Conservation (phyloP, 2,797 vertebrate species). For the Onychomys arenicola region DNA sequence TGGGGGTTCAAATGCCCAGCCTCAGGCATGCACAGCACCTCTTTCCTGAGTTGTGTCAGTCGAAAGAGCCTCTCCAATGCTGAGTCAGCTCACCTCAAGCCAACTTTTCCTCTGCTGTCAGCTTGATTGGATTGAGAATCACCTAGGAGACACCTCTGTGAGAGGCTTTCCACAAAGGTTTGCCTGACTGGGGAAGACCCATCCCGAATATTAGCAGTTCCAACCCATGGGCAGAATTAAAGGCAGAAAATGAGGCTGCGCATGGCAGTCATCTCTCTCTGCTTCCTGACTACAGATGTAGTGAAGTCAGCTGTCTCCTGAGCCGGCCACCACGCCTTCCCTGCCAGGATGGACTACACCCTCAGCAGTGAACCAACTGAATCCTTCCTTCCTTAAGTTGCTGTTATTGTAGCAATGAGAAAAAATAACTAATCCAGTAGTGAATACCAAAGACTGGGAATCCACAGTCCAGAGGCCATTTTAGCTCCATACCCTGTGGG, state of each 20-base stretch:
- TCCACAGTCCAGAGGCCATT: not conserved
- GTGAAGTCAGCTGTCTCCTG: not conserved
- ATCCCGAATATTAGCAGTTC: not conserved
- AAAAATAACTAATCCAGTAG: not conserved
- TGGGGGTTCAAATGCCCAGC: not conserved
- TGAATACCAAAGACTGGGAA: not conserved
- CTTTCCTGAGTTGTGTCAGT: not conserved
- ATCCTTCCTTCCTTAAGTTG: not conserved
- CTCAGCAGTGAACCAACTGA: not conserved
- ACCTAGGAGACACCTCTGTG: not conserved
- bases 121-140: not conserved
- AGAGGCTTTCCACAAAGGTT: not conserved
- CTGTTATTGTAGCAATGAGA: not conserved
- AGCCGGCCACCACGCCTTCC: too few relatives aligned
- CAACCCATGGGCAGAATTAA: not conserved
- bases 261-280: not conserved
- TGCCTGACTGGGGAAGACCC: too few relatives aligned
- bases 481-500: too few relatives aligned
- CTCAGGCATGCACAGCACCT: too few relatives aligned
- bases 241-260: not conserved
- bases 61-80: not conserved
- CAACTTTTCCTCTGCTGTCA: not conserved
- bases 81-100: not conserved
- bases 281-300: not conserved
- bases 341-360: not conserved